A percentile compares a stretch with the other conserved stretches of the same genome.
phyloP scores from a whole-genome alignment of 1,140 invertebrate genomes.

The Pachypsylla venusta region DNA sequence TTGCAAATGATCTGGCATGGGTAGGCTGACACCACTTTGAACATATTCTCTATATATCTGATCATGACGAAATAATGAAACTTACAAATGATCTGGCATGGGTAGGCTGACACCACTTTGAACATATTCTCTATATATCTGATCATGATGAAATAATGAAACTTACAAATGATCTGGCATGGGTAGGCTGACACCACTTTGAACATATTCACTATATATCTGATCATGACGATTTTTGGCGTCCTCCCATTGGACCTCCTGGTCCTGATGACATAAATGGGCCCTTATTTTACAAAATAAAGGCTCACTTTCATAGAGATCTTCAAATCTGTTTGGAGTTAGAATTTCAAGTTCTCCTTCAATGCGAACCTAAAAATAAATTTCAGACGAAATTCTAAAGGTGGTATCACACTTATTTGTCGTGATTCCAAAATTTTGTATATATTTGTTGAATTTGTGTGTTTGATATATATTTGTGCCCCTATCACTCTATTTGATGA shows the following conservation, averaged over 20 bases:
- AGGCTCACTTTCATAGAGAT: conserved; percentile 30
- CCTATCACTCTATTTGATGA: no score
- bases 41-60: conserved; percentile 24
- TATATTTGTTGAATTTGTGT: no score
- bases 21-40: conserved; percentile 20
- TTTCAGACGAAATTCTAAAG: no score
- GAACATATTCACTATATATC: conserved; percentile 22
- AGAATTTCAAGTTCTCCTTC: conserved; percentile 28
- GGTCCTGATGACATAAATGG: conserved; percentile 29
- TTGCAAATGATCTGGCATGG: conserved; percentile 32
- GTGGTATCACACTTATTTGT: no score
- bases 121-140: conserved; percentile 23
- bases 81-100: conserved; percentile 32
- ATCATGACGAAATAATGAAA: conserved; percentile 31
- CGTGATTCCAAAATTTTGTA: no score
- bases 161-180: conserved; percentile 32
- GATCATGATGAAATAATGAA: conserved; percentile 31
- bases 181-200: conserved; percentile 20
- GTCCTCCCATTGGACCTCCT: conserved; percentile 29
- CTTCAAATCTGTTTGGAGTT: conserved; percentile 21
- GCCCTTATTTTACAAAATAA: conserved; percentile 30
- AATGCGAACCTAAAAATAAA: conserved; percentile 27
- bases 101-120: conserved; percentile 21
- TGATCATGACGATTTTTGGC: conserved; percentile 27
- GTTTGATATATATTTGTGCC: no score